Conservation (phyloP, 2,888 invertebrate species). For the Hirudinaria manillensis region DNA sequence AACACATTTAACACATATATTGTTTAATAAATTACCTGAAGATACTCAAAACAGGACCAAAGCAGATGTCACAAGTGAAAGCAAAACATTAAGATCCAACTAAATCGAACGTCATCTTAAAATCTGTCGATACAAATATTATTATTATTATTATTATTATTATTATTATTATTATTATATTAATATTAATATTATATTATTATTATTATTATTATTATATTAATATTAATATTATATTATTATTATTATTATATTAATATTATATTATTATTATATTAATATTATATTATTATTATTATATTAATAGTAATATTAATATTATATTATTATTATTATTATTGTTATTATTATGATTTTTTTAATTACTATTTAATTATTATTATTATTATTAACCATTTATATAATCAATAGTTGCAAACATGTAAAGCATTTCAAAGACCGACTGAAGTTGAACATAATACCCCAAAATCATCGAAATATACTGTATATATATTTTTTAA, state of each 20-base stretch:
- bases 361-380: conserved; percentile 2
- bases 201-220: neutral
- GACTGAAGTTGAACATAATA: too few relatives aligned
- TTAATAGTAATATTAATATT: neutral
- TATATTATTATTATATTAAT: neutral
- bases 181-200: neutral
- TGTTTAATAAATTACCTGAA: too few relatives aligned
- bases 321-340: neutral
- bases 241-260: neutral
- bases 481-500: too few relatives aligned
- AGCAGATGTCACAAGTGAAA: too few relatives aligned
- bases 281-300: neutral
- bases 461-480: too few relatives aligned
- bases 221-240: neutral
- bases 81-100: too few relatives aligned
- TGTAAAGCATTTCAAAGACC: too few relatives aligned
- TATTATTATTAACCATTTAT: neutral
- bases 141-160: conserved; percentile 2
- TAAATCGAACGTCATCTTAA: too few relatives aligned
- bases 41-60: too few relatives aligned
- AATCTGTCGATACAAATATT: neutral
- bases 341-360: neutral
- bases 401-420: too few relatives aligned
- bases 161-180: neutral
- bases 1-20: too few relatives aligned